Evolutionary conservation across 2,113 vertebrate genomes (phyloP), one percentile per base, ranked within the genome.

Genomic region (Calidris pygmaea): DNA sequence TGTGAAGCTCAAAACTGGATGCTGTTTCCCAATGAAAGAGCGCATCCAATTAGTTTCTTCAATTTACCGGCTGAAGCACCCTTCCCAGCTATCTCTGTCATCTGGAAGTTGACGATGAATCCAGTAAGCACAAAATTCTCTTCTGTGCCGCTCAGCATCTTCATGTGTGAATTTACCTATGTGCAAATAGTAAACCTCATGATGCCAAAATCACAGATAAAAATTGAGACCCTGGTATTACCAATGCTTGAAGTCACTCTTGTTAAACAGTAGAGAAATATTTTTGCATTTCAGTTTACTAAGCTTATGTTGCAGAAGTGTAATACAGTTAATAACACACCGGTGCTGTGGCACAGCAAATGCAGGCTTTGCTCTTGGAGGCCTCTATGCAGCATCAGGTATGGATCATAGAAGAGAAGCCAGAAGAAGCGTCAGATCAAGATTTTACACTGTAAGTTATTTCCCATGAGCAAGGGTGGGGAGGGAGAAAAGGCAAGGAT

Each of bases 101-200:
- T 21, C 35, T 77, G 58, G 82, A 82, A 95, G 50, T 29, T 73
- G 48, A 70, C 0, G 1, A 32, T 66, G 60, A 73, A 43, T 89
- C 65, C 73, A 59, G 27, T 7, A 19, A 71, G 63, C n/a, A 47
- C 29, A 41, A 65, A 71, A 56, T 63, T 67, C 32, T 58, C 20
- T 82, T 55, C 65, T 58, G 35, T 5, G 19, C 73, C 71, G 17
- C 29, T 89, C 65, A 89, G 19, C 22, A 4, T 71, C 68, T 47
- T 63, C 5, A 0, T 3, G 1, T 5, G 5, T 59, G 34, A 85
- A 48, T 63, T 27, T 53, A 13, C 14, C 60, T 24, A 7, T 8
- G 9, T 6, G 35, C 20, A 59, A 67, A 43, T 3, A n/a, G 34
- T 15, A 39, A 55, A 62, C n/a, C 14, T 68, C 32, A 47, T 0